A percentile compares a stretch with the other conserved stretches of the same genome.
Conservation (phyloP, 2,888 invertebrate species). For the Acronicta leporina region DNA sequence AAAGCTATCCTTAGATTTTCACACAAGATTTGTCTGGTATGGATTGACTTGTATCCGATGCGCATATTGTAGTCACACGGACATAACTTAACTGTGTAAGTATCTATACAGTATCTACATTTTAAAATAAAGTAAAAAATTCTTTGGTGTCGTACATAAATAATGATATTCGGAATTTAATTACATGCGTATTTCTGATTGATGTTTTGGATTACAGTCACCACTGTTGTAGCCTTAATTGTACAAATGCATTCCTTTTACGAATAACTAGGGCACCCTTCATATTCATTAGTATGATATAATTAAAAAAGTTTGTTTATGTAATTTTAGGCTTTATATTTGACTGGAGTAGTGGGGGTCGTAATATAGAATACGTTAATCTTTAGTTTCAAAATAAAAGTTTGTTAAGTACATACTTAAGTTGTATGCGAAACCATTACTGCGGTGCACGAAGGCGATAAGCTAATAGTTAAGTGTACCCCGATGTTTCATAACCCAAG, state of each 20-base stretch:
- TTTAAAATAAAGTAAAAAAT: not conserved
- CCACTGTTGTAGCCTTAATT: conserved; percentile 11
- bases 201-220: not conserved
- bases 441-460: conserved; percentile 30
- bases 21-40: conserved; percentile 68
- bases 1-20: conserved; percentile 63
- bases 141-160: not conserved
- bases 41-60: conserved; percentile 36
- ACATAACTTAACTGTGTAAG: not conserved
- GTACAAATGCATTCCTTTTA: conserved; percentile 14
- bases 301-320: conserved; percentile 9
- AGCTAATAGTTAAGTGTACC: conserved; percentile 31
- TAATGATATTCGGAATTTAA: not conserved
- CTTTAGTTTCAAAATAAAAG: not conserved
- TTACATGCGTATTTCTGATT: not conserved
- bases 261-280: not conserved
- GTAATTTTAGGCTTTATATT: conserved; percentile 1
- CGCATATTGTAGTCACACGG: conserved; percentile 13
- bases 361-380: not conserved
- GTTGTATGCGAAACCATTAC: conserved; percentile 43
- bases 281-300: conserved; percentile 10
- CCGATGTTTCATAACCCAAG: conserved; percentile 33
- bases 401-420: conserved; percentile 28
- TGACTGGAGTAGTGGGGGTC: not conserved
- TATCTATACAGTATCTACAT: not conserved